Conservation (phyloP, 2,113 vertebrate genomes). For the Barbus barbus region DNA sequence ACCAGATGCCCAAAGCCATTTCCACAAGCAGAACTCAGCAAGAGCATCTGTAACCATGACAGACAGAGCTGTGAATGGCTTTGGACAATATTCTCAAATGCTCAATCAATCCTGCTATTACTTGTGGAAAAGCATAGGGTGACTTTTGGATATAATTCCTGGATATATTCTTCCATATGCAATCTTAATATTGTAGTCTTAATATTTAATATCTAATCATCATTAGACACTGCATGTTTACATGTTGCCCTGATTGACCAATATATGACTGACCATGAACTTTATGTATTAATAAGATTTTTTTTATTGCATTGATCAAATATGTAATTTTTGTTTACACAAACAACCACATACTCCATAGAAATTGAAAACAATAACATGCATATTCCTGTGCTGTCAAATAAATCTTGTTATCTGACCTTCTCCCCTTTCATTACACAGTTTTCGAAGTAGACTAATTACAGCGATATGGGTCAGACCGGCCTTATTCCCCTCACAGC, state of each 20-base stretch:
- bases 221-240: too few species aligned
- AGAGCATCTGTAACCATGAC: conserved; percentile 8
- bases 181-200: background rate
- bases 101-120: conserved; percentile 9
- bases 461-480: background rate
- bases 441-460: conserved; percentile 14
- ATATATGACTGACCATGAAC: background rate
- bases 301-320: background rate
- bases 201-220: too few species aligned
- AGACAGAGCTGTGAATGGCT: background rate
- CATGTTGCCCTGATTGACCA: too few species aligned
- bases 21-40: conserved; percentile 19
- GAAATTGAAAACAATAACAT: too few species aligned
- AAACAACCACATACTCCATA: background rate
- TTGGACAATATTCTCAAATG: background rate
- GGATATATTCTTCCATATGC: background rate
- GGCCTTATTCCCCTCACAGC: background rate
- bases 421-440: background rate
- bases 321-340: background rate
- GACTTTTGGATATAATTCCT: background rate
- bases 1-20: conserved; percentile 32
- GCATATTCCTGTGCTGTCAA: background rate
- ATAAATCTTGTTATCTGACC: conserved; percentile 1
- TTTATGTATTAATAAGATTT: background rate
- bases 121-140: background rate